A percentile compares a stretch with the other conserved stretches of the same genome.
Evolutionary conservation across 2,888 invertebrate species (phyloP).

Genomic region (Nephrotoma appendiculata): DNA sequence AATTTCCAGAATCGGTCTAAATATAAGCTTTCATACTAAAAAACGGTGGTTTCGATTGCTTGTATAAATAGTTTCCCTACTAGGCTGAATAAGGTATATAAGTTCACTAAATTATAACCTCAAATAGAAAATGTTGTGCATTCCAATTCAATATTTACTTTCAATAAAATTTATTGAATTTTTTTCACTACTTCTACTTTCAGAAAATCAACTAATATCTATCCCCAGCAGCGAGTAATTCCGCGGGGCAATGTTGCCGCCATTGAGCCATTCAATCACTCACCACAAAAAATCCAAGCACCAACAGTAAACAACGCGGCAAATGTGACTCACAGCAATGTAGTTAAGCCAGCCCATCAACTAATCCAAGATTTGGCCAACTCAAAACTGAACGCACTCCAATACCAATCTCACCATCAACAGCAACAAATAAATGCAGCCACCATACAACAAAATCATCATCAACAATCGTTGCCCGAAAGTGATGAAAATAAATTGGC

Average conservation of each 20-base stretch:
- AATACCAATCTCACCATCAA: not conserved
- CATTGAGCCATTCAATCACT: conserved; percentile 76
- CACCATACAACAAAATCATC: conserved; percentile 31
- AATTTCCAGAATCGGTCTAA: too few species aligned
- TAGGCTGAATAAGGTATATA: too few species aligned
- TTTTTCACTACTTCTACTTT: not conserved
- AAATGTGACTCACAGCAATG: not conserved
- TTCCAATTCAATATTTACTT: not conserved
- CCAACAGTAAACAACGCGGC: not conserved
- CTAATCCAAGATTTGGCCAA: conserved; percentile 31
- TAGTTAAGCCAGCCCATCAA: conserved; percentile 19
- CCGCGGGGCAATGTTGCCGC: conserved; percentile 71
- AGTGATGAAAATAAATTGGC: conserved; percentile 36
- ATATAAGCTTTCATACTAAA: too few species aligned
- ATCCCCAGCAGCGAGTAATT: conserved; percentile 26
- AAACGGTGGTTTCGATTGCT: too few species aligned
- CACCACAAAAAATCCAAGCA: conserved; percentile 40
- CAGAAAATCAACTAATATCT: conserved; percentile 21
- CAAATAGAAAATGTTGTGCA: too few species aligned
- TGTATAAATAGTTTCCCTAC: too few species aligned
- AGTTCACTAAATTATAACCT: too few species aligned
- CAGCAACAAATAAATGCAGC: conserved; percentile 28
- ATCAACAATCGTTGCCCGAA: conserved; percentile 38
- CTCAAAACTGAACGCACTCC: conserved; percentile 20
- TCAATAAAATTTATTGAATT: not conserved